phyloP scores from a whole-genome alignment of 2,113 vertebrate species.

The Rhynchomys soricoides region DNA sequence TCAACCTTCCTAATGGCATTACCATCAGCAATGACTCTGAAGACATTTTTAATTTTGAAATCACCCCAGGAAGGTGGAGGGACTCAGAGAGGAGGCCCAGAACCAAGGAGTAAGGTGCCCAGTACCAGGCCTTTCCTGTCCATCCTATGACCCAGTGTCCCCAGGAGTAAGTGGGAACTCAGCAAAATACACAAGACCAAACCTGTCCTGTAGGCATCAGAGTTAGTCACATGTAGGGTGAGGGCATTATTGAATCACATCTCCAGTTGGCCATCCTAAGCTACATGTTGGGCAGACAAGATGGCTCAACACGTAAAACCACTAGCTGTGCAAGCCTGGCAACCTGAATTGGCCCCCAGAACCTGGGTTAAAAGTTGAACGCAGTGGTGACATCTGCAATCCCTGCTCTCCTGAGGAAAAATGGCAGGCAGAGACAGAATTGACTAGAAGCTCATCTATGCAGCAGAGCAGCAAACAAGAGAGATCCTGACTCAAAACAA shows the following conservation, averaged over 20 bases:
- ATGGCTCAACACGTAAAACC: neutral
- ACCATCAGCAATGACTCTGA: neutral
- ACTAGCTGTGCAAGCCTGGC: neutral
- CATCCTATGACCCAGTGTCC: neutral
- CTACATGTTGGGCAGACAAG: neutral
- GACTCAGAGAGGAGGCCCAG: neutral
- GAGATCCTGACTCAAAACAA: neutral
- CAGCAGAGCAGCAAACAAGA: neutral
- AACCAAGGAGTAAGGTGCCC: neutral
- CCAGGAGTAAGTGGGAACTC: neutral
- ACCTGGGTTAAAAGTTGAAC: neutral
- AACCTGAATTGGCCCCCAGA: too few relatives aligned
- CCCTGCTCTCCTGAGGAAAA: neutral
- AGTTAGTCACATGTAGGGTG: neutral
- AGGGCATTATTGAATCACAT: neutral
- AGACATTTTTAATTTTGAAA: neutral
- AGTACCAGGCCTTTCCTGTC: too few relatives aligned
- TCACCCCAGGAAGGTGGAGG: neutral
- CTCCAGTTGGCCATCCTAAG: neutral
- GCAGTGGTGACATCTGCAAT: neutral
- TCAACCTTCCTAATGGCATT: neutral
- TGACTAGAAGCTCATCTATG: too few relatives aligned
- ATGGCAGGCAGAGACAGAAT: neutral
- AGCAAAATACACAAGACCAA: neutral
- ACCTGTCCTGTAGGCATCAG: fast-evolving